These are phyloP conservation scores for Nylanderia fulva DNA, from an alignment of 1,140 invertebrate species.

Conservation along the genomic window DNA sequence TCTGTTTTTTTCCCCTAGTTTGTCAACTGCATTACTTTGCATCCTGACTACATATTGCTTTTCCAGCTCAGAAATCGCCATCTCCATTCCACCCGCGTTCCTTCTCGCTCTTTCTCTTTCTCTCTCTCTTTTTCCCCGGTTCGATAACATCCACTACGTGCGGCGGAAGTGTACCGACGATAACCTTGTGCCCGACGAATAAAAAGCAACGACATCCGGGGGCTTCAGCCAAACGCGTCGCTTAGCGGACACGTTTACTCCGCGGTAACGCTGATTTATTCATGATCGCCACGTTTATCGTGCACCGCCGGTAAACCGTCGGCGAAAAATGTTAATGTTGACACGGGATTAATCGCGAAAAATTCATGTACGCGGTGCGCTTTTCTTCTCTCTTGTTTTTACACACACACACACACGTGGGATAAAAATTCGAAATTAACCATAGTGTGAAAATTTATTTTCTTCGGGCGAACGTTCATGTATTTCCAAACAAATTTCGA, in stretches of 20 bases:
- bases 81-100: neutral
- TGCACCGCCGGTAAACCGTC: slow-evolving; percentile 22
- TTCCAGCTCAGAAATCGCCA: neutral
- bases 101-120: neutral
- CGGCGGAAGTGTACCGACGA: slow-evolving; percentile 10
- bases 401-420: neutral
- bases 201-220: slow-evolving; percentile 25
- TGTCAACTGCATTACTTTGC: slow-evolving; percentile 31
- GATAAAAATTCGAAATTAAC: neutral
- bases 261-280: slow-evolving; percentile 47
- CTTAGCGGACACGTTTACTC: slow-evolving; percentile 34
- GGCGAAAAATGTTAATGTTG: slow-evolving; percentile 55
- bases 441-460: neutral
- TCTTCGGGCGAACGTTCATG: neutral
- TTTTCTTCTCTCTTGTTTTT: neutral
- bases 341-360: slow-evolving; percentile 43
- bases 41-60: slow-evolving; percentile 8
- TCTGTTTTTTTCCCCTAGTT: slow-evolving; percentile 9
- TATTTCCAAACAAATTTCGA: no score
- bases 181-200: slow-evolving; percentile 26
- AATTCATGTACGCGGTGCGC: slow-evolving; percentile 16
- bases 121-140: no score
- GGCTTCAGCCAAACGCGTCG: slow-evolving; percentile 36
- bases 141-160: slow-evolving; percentile 19
- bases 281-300: slow-evolving; percentile 56